These are phyloP conservation scores for Mizuhopecten yessoensis DNA, from an alignment of 1,140 invertebrate species.

Conservation along the genomic window DNA sequence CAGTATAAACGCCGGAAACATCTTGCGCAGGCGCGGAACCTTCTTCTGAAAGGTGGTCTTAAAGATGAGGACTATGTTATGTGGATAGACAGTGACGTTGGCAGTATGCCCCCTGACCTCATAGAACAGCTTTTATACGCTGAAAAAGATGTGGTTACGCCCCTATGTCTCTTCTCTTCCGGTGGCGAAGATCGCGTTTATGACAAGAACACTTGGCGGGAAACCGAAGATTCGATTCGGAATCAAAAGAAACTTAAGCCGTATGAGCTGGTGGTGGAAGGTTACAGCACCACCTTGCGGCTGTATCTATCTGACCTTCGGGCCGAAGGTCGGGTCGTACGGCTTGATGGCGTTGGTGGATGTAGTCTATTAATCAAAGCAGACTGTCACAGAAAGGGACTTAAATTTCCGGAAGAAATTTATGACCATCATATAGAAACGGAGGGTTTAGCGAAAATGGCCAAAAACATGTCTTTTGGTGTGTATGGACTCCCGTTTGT, in stretches of 20 bases:
- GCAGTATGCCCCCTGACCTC: constrained; percentile 72
- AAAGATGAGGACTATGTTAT: constrained; percentile 74
- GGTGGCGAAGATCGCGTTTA: constrained; percentile 69
- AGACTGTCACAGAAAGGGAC: constrained; percentile 74
- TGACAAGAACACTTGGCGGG: constrained; percentile 81
- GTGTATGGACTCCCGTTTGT: constrained; percentile 79
- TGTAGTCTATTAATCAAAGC: constrained; percentile 75
- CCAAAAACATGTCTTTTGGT: constrained; percentile 72
- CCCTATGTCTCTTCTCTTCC: constrained; percentile 71
- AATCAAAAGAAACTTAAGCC: constrained; percentile 63
- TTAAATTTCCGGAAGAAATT: constrained; percentile 76
- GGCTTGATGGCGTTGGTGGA: constrained; percentile 80
- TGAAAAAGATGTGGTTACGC: constrained; percentile 73
- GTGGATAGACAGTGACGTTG: constrained; percentile 80
- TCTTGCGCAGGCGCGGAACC: constrained; percentile 76
- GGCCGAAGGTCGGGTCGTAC: constrained; percentile 76
- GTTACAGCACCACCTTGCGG: constrained; percentile 73
- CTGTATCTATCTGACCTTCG: constrained; percentile 76
- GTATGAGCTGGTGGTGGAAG: constrained; percentile 75
- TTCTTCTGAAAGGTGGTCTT: constrained; percentile 69
- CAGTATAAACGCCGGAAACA: constrained; percentile 75
- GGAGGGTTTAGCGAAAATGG: constrained; percentile 80
- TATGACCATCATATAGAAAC: constrained; percentile 80
- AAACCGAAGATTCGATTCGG: constrained; percentile 73
- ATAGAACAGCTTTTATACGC: constrained; percentile 78